Conservation (phyloP, 2,113 vertebrate species). For the zebrafish (Danio rerio) region GRCz12tu NC_133177.1:22736501-22737000, state of each 20-base stretch:
- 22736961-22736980: slow-evolving; percentile 13
- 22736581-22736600: too few species aligned
- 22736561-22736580: too few species aligned
- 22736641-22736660: not conserved
- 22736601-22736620: too few species aligned
- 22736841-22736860: slow-evolving; percentile 8
- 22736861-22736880: not conserved
- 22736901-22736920: not conserved
- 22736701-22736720: not conserved
- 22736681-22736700: not conserved
- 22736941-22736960: slow-evolving; percentile 25
- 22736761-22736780: not conserved
- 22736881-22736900: slow-evolving; percentile 11
- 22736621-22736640: too few species aligned
- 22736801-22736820: not conserved
- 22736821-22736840: not conserved
- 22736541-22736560: too few species aligned
- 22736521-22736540: too few species aligned
- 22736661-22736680: not conserved
- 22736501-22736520: too few species aligned
- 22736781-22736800: not conserved
- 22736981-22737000: slow-evolving; percentile 20
- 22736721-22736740: not conserved
- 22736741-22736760: not conserved
- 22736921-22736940: slow-evolving; percentile 35